phyloP scores from a whole-genome alignment of 2,113 vertebrate genomes.

The Gorsachius goisagi region DNA sequence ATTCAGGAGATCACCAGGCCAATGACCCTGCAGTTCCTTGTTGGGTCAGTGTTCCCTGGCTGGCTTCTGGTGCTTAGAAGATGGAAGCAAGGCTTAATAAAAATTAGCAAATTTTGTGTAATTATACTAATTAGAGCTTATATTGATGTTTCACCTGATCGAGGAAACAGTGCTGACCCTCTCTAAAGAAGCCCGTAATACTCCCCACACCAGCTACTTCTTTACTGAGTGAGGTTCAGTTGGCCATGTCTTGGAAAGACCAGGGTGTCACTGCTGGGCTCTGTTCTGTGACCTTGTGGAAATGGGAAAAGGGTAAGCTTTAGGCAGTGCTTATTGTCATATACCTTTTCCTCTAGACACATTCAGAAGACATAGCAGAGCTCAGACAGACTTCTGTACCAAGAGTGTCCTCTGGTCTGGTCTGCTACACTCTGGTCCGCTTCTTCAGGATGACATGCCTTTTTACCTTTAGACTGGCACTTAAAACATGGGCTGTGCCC shows the following conservation, averaged over 20 bases:
- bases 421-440: background rate
- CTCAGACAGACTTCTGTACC: background rate
- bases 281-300: background rate
- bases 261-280: rapidly evolving
- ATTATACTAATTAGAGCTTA: background rate
- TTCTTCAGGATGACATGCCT: background rate
- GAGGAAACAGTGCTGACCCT: background rate
- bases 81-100: background rate
- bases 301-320: background rate
- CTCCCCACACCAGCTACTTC: background rate
- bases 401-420: background rate
- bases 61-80: background rate
- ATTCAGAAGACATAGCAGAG: background rate
- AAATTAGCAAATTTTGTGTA: background rate
- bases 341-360: background rate
- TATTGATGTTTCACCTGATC: background rate
- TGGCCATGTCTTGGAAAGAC: background rate
- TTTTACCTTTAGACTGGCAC: background rate
- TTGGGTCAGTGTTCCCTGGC: background rate
- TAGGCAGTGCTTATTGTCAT: background rate
- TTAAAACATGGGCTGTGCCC: background rate
- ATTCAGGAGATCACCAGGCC: background rate
- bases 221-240: background rate
- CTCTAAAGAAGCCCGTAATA: background rate
- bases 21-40: background rate